Conservation (phyloP, 1,140 invertebrate genomes). For the Melanaphis sacchari region DNA sequence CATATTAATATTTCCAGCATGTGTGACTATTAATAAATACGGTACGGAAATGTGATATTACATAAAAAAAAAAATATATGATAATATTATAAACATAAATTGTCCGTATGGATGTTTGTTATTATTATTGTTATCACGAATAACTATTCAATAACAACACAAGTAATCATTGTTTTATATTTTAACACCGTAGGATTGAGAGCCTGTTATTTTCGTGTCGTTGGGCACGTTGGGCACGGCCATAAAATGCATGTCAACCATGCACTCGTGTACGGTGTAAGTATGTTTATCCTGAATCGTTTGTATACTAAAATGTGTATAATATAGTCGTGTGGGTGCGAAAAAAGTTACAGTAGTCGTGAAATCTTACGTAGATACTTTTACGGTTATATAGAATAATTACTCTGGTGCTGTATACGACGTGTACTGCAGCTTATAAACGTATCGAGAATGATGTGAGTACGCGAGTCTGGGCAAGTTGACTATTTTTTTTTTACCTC, state of each 20-base stretch:
- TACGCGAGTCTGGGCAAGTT: not conserved
- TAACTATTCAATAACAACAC: not conserved
- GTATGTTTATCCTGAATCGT: not conserved
- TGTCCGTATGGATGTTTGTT: not conserved
- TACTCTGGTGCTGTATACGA: not conserved
- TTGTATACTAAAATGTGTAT: not conserved
- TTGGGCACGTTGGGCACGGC: not conserved
- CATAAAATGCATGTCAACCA: not conserved
- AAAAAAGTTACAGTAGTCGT: not conserved
- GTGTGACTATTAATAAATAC: constrained; percentile 23
- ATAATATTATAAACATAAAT: not conserved
- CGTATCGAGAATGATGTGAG: not conserved
- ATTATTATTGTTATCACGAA: not conserved
- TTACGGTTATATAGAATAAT: too few relatives aligned
- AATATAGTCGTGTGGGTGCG: too few relatives aligned
- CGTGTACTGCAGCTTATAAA: too few relatives aligned
- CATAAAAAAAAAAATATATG: not conserved
- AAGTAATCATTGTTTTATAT: not conserved
- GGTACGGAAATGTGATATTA: not conserved
- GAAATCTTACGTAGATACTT: not conserved
- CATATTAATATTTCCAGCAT: not conserved
- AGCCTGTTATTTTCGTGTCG: not conserved
- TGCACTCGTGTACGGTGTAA: not conserved
- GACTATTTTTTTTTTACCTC: not conserved
- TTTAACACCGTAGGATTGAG: not conserved